These are phyloP conservation scores for Limenitis camilla DNA, from an alignment of 2,888 invertebrate genomes.

Conservation along the genomic window DNA sequence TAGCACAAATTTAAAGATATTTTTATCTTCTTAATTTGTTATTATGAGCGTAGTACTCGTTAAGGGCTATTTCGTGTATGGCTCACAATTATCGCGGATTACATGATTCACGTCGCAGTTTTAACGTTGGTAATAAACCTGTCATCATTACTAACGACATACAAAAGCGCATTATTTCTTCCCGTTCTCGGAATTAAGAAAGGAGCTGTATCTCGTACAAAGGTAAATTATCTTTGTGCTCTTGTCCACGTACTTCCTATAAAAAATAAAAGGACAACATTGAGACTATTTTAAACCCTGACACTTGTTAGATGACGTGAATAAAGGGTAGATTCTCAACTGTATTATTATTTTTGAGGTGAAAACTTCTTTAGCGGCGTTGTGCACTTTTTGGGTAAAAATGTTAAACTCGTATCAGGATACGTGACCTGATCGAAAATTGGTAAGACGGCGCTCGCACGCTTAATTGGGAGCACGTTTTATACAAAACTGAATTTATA, in stretches of 20 bases:
- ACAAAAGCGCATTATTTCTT: conserved; percentile 36
- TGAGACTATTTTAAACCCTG: neutral
- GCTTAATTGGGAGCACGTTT: too few relatives aligned
- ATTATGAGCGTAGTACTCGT: neutral
- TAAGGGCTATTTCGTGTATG: neutral
- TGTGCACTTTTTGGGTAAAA: too few relatives aligned
- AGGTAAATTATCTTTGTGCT: conserved; percentile 14
- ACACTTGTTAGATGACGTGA: too few relatives aligned
- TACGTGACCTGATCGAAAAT: too few relatives aligned
- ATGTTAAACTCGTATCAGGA: too few relatives aligned
- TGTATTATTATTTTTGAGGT: too few relatives aligned
- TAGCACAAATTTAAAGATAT: neutral
- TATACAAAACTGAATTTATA: too few relatives aligned
- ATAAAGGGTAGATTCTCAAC: too few relatives aligned
- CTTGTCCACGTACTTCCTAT: conserved; percentile 9
- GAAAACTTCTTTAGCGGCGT: too few relatives aligned
- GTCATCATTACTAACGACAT: conserved; percentile 38
- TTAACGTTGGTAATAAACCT: conserved; percentile 36
- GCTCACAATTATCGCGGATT: conserved; percentile 13
- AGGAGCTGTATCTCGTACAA: conserved; percentile 18
- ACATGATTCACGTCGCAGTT: conserved; percentile 23
- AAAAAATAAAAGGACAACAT: neutral
- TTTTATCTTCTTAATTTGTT: neutral
- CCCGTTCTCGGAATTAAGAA: conserved; percentile 32
- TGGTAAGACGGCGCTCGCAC: too few relatives aligned